A percentile compares a stretch with the other conserved stretches of the same genome.
Evolutionary conservation across 2,113 vertebrate genomes (phyloP).

Genomic region (Sclerurus mexicanus): DNA sequence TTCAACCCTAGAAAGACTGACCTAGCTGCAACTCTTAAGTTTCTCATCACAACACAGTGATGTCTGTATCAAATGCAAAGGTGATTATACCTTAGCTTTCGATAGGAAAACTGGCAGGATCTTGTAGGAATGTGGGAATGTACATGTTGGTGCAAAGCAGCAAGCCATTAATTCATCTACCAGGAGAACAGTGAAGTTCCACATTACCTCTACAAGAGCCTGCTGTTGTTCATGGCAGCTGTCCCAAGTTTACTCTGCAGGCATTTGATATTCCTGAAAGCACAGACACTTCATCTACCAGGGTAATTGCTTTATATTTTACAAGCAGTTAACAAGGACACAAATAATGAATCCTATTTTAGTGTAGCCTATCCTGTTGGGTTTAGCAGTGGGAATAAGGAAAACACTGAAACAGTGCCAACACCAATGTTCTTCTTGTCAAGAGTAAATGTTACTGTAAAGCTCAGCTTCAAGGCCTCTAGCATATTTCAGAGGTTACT

Average conservation of each 20-base stretch:
- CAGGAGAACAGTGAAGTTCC: background rate
- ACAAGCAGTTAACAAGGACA: slow-evolving; percentile 3
- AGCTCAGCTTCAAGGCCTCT: background rate
- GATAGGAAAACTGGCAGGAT: background rate
- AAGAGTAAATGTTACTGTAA: background rate
- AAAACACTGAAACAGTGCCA: background rate
- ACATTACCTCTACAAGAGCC: background rate
- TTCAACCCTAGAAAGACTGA: background rate
- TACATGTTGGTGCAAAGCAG: background rate
- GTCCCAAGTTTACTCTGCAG: background rate
- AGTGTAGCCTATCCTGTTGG: background rate
- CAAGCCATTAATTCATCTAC: background rate
- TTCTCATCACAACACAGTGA: rapidly evolving
- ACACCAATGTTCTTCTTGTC: background rate
- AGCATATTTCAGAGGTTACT: background rate
- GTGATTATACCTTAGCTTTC: background rate
- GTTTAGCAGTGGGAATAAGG: slow-evolving; percentile 1
- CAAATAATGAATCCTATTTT: background rate
- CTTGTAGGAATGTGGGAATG: rapidly evolving
- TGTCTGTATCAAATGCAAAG: rapidly evolving
- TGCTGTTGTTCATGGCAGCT: background rate
- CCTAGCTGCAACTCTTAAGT: background rate
- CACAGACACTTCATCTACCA: background rate
- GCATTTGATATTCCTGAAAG: background rate
- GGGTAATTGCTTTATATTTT: background rate